These are phyloP conservation scores for Semnornis frantzii DNA, from an alignment of 2,113 vertebrate species.

Conservation along the genomic window DNA sequence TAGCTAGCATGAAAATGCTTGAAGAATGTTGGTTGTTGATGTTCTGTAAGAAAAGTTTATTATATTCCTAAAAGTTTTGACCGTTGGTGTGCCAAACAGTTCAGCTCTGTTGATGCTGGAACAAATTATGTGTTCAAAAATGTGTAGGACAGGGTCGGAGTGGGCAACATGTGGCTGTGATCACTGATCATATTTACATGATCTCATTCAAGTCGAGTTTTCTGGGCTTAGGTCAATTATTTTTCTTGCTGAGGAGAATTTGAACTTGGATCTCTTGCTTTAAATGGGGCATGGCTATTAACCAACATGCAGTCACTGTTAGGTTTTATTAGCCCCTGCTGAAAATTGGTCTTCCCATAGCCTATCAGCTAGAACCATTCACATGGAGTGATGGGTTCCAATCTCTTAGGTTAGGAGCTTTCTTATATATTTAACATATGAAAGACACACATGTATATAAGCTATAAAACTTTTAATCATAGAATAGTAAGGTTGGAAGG, in stretches of 20 bases:
- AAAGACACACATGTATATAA: background rate
- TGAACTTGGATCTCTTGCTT: background rate
- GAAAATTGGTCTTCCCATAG: background rate
- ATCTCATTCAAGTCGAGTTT: slow-evolving; percentile 3
- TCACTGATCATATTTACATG: background rate
- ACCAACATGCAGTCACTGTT: background rate
- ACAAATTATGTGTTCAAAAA: background rate
- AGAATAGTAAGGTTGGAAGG: too few relatives aligned
- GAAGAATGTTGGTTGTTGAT: background rate
- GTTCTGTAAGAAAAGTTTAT: background rate
- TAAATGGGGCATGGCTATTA: background rate
- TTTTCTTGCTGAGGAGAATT: slow-evolving; percentile 16
- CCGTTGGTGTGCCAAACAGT: background rate
- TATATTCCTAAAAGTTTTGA: background rate
- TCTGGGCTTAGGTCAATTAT: slow-evolving; percentile 10
- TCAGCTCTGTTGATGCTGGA: background rate
- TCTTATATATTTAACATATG: background rate
- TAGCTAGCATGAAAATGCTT: background rate
- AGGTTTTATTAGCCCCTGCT: background rate
- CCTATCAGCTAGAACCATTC: background rate
- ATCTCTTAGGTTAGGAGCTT: background rate
- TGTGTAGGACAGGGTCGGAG: background rate
- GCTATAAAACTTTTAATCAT: background rate
- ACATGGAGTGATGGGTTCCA: background rate
- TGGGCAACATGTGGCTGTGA: background rate